These are phyloP conservation scores for Cyprinodon tularosa DNA, from an alignment of 2,113 vertebrate species.

Conservation along the genomic window DNA sequence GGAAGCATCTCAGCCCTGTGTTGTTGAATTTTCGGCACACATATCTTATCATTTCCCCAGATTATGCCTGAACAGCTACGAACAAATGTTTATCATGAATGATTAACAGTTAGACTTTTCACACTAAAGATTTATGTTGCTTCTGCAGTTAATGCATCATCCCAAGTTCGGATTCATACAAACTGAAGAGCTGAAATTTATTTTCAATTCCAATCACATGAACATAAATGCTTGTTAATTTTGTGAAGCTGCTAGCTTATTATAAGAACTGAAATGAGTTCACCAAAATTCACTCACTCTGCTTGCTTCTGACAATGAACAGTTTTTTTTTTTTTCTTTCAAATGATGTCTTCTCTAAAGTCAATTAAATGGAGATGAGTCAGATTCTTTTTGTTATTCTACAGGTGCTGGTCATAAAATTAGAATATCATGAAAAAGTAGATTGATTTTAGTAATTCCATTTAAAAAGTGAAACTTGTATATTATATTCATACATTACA, in stretches of 20 bases:
- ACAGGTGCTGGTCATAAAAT: no score
- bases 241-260: neutral
- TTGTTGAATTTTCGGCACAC: slow-evolving; percentile 10
- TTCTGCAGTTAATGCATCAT: neutral
- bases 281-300: neutral
- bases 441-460: no score
- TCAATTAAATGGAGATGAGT: neutral
- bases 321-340: neutral
- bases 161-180: neutral
- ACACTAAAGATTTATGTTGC: neutral
- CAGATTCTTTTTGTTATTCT: neutral
- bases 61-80: neutral
- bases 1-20: neutral
- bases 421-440: no score
- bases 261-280: neutral
- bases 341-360: neutral
- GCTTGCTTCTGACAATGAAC: neutral
- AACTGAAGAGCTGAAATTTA: neutral
- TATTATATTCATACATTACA: no score
- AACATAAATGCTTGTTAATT: neutral
- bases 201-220: neutral
- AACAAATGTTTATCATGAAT: neutral
- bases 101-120: neutral
- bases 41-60: neutral
- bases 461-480: no score